Conservation (phyloP, 2,113 vertebrate genomes). For the Echinops telfairi region DNA sequence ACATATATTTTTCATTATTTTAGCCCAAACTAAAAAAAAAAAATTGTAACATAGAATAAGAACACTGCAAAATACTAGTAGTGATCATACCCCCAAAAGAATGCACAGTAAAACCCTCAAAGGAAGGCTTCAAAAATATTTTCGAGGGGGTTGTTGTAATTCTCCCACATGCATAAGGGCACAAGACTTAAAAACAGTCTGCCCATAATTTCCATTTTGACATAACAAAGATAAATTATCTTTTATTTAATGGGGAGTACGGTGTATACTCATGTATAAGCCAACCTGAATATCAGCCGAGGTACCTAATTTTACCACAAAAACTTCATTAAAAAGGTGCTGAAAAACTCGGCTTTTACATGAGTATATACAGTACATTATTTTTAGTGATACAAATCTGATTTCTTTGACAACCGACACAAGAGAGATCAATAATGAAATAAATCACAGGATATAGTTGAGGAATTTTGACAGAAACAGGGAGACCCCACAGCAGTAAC, state of each 20-base stretch:
- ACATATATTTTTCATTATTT: constrained; percentile 4
- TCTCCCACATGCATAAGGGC: constrained; percentile 6
- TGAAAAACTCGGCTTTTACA: no score
- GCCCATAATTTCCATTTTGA: constrained; percentile 38
- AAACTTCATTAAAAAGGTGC: no score
- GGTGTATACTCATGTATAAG: no score
- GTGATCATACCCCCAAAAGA: not conserved
- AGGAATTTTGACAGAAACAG: not conserved
- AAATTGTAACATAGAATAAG: constrained; percentile 20
- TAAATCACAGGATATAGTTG: not conserved
- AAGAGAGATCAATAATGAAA: not conserved
- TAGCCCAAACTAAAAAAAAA: not conserved
- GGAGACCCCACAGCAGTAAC: not conserved
- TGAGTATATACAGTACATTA: no score
- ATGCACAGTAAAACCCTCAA: constrained; percentile 31
- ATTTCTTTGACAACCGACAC: not conserved
- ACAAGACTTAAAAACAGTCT: constrained; percentile 1
- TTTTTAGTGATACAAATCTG: constrained; percentile 41
- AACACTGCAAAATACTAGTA: not conserved
- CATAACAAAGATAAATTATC: not conserved
- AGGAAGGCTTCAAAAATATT: not conserved
- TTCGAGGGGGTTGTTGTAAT: constrained; percentile 17
- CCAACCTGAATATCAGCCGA: no score
- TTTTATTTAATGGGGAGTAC: not conserved
- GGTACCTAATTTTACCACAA: no score